Conservation (phyloP, 2,797 vertebrate species). For the Pogoniulus pusillus region DNA sequence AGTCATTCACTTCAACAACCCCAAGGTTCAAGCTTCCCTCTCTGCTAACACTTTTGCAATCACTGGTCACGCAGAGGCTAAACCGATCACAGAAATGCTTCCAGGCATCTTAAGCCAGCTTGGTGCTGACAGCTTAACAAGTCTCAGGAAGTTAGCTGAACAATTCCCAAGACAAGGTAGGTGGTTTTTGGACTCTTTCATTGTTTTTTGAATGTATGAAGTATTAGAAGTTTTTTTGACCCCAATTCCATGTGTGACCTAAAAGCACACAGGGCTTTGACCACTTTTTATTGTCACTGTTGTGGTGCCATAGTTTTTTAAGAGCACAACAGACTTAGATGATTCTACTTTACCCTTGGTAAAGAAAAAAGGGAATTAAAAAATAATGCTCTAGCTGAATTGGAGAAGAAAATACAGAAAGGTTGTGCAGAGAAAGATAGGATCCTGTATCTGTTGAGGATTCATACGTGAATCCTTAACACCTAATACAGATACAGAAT, state of each 20-base stretch:
- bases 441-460: too few relatives aligned
- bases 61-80: conserved; percentile 95
- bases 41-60: conserved; percentile 98
- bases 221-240: neutral
- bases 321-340: too few relatives aligned
- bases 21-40: conserved; percentile 97
- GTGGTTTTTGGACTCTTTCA: neutral
- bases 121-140: conserved; percentile 96
- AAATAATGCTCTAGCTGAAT: too few relatives aligned
- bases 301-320: neutral
- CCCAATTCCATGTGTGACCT: neutral
- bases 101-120: conserved; percentile 98
- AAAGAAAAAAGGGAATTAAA: too few relatives aligned
- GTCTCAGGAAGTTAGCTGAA: conserved; percentile 96
- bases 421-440: too few relatives aligned
- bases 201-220: accelerated
- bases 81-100: conserved; percentile 99
- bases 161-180: conserved; percentile 96
- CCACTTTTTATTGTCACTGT: neutral
- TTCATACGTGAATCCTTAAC: too few relatives aligned
- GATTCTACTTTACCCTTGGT: too few relatives aligned
- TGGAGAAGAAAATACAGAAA: too few relatives aligned
- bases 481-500: too few relatives aligned
- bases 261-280: neutral
- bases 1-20: conserved; percentile 99